phyloP scores from a whole-genome alignment of 2,113 vertebrate species.

The Odobenus rosmarus region DNA sequence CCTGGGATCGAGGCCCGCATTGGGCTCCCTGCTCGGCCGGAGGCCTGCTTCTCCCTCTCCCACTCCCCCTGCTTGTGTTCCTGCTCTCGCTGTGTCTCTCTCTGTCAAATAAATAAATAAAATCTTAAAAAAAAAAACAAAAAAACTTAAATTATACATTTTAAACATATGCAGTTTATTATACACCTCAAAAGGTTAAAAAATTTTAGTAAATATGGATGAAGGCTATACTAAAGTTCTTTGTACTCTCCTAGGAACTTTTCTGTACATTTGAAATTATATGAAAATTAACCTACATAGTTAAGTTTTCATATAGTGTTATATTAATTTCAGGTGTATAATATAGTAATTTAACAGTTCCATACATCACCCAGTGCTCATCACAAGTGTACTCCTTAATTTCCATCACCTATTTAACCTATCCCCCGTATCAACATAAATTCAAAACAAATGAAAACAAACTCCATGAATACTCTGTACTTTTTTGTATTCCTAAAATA shows the following conservation, averaged over 20 bases:
- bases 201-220: neutral
- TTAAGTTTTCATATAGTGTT: neutral
- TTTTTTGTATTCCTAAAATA: neutral
- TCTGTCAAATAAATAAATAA: too few species aligned
- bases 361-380: neutral
- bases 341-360: neutral
- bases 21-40: too few species aligned
- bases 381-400: neutral
- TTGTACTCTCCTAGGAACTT: neutral
- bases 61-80: too few species aligned
- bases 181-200: neutral
- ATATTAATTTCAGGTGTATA: neutral
- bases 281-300: neutral
- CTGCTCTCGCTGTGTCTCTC: too few species aligned
- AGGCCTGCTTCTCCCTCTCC: too few species aligned
- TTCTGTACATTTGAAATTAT: slow-evolving; percentile 4
- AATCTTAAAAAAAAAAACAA: too few species aligned
- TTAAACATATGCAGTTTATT: slow-evolving; percentile 35
- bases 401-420: neutral
- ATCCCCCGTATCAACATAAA: neutral
- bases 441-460: slow-evolving; percentile 33
- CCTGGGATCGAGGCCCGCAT: too few species aligned
- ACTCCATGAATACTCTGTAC: neutral
- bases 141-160: neutral
- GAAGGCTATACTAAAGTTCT: neutral